These are phyloP conservation scores for Cuculus canorus DNA, from an alignment of 2,797 vertebrate species.

Conservation along the genomic window DNA sequence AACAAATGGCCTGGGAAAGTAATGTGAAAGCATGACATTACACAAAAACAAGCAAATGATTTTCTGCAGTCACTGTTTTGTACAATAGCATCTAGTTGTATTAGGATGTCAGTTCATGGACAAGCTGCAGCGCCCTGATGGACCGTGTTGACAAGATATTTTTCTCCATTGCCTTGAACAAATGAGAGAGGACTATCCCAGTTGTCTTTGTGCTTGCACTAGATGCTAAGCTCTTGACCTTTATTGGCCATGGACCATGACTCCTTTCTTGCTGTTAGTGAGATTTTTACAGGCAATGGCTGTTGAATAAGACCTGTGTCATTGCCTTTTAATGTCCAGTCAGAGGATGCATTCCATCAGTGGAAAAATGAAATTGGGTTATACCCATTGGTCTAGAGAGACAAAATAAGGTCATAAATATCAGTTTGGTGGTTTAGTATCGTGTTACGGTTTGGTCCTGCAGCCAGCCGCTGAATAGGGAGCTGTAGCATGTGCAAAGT, in stretches of 20 bases:
- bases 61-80: neutral
- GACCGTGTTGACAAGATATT: neutral
- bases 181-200: neutral
- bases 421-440: neutral
- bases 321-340: neutral
- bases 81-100: neutral
- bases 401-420: slow-evolving; percentile 4
- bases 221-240: neutral
- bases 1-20: neutral
- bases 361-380: neutral
- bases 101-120: neutral
- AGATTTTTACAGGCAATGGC: neutral
- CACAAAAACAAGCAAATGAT: neutral
- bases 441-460: neutral
- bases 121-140: neutral
- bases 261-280: neutral
- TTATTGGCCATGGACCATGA: neutral
- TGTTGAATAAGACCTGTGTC: neutral
- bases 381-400: neutral
- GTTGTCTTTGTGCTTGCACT: neutral
- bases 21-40: neutral
- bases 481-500: neutral
- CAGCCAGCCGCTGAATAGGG: neutral
- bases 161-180: neutral
- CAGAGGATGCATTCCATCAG: neutral